Evolutionary conservation across 2,113 vertebrate genomes (phyloP).

Genomic region (Ptychochromis oligacanthus): DNA sequence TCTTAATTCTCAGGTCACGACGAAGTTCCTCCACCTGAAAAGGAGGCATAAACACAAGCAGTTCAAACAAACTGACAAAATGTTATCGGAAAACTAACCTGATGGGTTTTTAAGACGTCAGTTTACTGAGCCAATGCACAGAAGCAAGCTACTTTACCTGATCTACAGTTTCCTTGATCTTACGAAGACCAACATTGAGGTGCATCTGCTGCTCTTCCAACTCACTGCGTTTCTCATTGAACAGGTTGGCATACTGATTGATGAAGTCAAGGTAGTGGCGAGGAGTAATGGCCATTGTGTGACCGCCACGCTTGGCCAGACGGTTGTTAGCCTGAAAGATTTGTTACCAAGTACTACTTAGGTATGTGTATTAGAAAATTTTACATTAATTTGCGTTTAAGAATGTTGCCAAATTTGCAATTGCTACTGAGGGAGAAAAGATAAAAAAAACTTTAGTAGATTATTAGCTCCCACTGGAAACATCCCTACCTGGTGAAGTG

Average conservation of each 20-base stretch:
- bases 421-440: not conserved
- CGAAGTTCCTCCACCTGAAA: constrained; percentile 94
- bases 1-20: constrained; percentile 95
- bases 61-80: not conserved
- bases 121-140: not conserved
- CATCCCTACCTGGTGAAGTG: constrained; percentile 91
- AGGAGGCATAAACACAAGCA: not conserved
- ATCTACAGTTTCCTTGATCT: constrained; percentile 98
- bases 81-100: not conserved
- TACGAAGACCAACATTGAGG: constrained; percentile 95
- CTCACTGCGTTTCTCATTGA: constrained; percentile 98
- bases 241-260: constrained; percentile 97
- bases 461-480: not conserved
- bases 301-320: constrained; percentile 93
- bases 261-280: constrained; percentile 99
- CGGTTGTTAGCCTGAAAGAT: constrained; percentile 90
- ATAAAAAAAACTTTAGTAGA: not conserved
- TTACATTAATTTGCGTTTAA: not conserved
- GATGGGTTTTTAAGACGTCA: not conserved
- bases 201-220: constrained; percentile 99
- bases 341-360: not conserved
- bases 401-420: not conserved
- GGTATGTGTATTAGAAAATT: not conserved
- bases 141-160: constrained; percentile 80
- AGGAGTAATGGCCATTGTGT: constrained; percentile 97